phyloP scores from a whole-genome alignment of 2,113 vertebrate species.

The Labeo catla region DNA sequence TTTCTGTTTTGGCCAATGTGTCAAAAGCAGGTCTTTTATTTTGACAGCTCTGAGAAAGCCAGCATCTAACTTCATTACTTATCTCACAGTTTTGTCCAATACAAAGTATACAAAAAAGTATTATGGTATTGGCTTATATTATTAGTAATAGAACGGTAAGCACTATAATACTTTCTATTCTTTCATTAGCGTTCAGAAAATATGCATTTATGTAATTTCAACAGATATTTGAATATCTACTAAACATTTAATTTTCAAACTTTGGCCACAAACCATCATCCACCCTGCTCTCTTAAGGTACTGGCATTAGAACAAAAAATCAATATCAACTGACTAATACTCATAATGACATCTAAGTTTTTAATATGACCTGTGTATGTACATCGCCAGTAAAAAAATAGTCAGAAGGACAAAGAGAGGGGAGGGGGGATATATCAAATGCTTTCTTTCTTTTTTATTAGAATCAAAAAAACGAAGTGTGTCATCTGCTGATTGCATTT shows the following conservation, averaged over 20 bases:
- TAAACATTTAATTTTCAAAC: background rate
- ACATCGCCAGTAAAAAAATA: background rate
- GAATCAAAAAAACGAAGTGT: slow-evolving; percentile 5
- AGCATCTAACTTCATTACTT: too few relatives aligned
- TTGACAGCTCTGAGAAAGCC: too few relatives aligned
- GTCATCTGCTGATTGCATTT: slow-evolving; percentile 24
- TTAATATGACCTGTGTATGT: background rate
- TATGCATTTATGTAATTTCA: too few relatives aligned
- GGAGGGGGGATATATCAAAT: background rate
- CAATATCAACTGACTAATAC: background rate
- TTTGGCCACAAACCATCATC: background rate
- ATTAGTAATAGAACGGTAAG: too few relatives aligned
- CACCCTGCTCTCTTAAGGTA: background rate
- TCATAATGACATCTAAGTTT: background rate
- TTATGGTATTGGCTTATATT: too few relatives aligned
- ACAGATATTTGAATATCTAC: too few relatives aligned
- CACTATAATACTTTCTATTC: too few relatives aligned
- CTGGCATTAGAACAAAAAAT: background rate
- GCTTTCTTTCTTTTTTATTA: background rate
- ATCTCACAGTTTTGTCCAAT: too few relatives aligned
- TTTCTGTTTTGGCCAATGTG: too few relatives aligned
- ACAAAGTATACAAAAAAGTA: too few relatives aligned
- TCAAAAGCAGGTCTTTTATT: too few relatives aligned
- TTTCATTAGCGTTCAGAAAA: too few relatives aligned
- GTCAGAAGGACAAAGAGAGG: background rate